Conservation (phyloP, 2,797 vertebrate genomes). For the Muraenolepis orangiensis region DNA sequence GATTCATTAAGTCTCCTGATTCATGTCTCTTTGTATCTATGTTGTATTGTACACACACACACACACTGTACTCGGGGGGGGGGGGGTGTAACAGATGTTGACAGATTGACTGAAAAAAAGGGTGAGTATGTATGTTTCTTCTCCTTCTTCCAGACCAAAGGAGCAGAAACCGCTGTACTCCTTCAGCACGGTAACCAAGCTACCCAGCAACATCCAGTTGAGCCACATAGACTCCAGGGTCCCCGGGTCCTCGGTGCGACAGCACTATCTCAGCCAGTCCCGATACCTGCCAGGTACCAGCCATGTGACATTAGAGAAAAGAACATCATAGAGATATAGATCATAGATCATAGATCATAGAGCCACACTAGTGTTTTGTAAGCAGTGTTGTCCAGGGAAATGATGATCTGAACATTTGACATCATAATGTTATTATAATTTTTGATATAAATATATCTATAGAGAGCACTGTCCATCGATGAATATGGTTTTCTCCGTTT, state of each 20-base stretch:
- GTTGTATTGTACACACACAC: too few species aligned
- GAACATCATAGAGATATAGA: too few species aligned
- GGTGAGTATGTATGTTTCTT: background rate
- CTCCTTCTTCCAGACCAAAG: slow-evolving; percentile 54
- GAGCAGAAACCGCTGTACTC: slow-evolving; percentile 73
- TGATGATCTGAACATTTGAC: too few species aligned
- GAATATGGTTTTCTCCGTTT: too few species aligned
- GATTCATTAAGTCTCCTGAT: too few species aligned
- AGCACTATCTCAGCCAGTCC: slow-evolving; percentile 93
- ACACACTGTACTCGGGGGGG: too few species aligned
- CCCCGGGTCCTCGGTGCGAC: slow-evolving; percentile 81
- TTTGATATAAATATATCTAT: too few species aligned
- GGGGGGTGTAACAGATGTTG: too few species aligned
- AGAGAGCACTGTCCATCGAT: too few species aligned
- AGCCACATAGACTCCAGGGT: slow-evolving; percentile 77
- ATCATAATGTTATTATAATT: too few species aligned
- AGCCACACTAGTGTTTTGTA: background rate
- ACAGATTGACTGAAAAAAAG: background rate
- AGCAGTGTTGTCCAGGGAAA: too few species aligned
- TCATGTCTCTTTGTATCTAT: too few species aligned
- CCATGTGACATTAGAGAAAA: background rate
- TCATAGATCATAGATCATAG: background rate
- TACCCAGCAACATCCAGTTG: slow-evolving; percentile 67
- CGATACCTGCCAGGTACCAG: slow-evolving; percentile 88
- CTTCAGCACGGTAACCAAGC: slow-evolving; percentile 79